phyloP scores from a whole-genome alignment of 1,140 invertebrate species.

The Drosophila micromelanica region DNA sequence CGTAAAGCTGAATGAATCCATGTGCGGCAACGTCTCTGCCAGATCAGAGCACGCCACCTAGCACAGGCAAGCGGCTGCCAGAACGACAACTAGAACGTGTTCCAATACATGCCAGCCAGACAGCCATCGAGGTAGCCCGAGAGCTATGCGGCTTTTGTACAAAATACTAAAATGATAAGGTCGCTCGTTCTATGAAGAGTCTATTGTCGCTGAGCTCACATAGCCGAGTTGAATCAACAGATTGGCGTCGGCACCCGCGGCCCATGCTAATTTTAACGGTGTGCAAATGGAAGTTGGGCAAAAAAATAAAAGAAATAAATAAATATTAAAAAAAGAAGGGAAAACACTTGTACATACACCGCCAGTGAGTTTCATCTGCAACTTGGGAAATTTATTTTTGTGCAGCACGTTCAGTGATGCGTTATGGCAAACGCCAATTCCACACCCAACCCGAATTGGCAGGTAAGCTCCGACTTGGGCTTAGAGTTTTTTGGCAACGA shows the following conservation, averaged over 20 bases:
- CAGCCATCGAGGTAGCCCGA: slow-evolving; percentile 16
- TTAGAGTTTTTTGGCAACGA: slow-evolving; percentile 56
- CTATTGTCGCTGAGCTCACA: slow-evolving; percentile 28
- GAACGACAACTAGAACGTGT: slow-evolving; percentile 3
- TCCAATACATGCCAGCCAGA: slow-evolving; percentile 2
- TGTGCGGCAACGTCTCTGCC: slow-evolving; percentile 41
- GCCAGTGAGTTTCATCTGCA: slow-evolving; percentile 63
- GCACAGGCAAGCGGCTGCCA: slow-evolving; percentile 12
- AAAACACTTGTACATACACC: slow-evolving; percentile 17
- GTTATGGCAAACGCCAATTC: slow-evolving; percentile 55
- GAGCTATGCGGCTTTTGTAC: slow-evolving; percentile 54
- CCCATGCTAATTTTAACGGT: slow-evolving; percentile 71
- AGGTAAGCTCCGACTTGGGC: slow-evolving; percentile 23
- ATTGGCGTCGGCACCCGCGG: slow-evolving; percentile 60
- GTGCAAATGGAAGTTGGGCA: background rate
- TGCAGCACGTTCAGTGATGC: slow-evolving; percentile 71
- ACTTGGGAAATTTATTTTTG: slow-evolving; percentile 72
- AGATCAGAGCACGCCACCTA: slow-evolving; percentile 19
- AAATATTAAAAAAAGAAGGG: background rate
- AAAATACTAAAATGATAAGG: slow-evolving; percentile 63
- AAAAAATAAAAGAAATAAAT: background rate
- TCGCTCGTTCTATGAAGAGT: slow-evolving; percentile 56
- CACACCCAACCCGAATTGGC: slow-evolving; percentile 7
- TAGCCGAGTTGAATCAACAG: slow-evolving; percentile 69
- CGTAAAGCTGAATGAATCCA: slow-evolving; percentile 82